Conservation (phyloP, 2,113 vertebrate genomes). For the Menidia beryllina region DNA sequence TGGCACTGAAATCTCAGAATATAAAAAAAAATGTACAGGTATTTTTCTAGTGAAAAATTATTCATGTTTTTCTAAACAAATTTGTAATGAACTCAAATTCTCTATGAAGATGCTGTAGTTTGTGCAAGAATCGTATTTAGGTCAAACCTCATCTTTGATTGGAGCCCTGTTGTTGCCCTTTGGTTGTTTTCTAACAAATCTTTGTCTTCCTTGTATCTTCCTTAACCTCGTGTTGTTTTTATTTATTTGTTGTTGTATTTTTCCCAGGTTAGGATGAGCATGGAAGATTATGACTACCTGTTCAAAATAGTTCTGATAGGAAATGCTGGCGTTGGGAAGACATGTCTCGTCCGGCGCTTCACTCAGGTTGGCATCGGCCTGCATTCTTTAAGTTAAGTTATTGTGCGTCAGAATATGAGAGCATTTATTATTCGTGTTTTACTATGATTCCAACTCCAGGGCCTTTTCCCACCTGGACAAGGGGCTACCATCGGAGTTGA, state of each 20-base stretch:
- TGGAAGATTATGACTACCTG: constrained; percentile 99
- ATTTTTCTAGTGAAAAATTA: too few relatives aligned
- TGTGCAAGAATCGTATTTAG: background rate
- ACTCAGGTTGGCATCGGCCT: constrained; percentile 90
- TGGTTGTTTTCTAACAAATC: background rate
- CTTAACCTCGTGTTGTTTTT: background rate
- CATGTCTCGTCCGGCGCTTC: constrained; percentile 96
- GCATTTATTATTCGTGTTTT: background rate
- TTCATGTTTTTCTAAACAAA: too few relatives aligned
- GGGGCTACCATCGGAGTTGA: constrained; percentile 98
- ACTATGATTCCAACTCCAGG: constrained; percentile 75
- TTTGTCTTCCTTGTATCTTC: constrained; percentile 10
- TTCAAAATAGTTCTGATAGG: constrained; percentile 99
- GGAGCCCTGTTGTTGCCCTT: background rate
- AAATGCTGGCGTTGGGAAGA: constrained; percentile 99
- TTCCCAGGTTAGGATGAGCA: constrained; percentile 92
- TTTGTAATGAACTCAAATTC: background rate
- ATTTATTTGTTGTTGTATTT: constrained; percentile 1
- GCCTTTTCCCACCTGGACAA: constrained; percentile 98
- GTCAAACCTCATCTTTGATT: constrained; percentile 12
- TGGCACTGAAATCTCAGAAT: too few relatives aligned
- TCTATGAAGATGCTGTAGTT: background rate
- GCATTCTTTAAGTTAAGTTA: background rate
- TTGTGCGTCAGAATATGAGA: background rate
- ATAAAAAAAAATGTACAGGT: too few relatives aligned